Evolutionary conservation across 2,113 vertebrate genomes (phyloP).

Genomic region (Fregata magnificens): DNA sequence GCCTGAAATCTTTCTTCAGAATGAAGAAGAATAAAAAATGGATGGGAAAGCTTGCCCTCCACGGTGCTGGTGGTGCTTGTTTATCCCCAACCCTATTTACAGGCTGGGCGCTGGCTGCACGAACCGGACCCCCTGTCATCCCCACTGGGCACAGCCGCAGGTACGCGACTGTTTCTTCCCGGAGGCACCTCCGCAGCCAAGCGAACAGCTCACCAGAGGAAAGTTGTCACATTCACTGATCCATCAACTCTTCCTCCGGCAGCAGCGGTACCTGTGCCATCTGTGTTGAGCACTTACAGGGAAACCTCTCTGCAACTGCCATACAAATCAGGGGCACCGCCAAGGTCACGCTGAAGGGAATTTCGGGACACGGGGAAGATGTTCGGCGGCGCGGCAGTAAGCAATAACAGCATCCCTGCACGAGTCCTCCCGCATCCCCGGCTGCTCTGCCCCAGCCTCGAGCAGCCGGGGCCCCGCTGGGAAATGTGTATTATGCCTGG

Average conservation of each 20-base stretch:
- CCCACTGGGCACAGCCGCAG: not conserved
- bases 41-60: not conserved
- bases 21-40: rapidly evolving
- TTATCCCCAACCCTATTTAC: not conserved
- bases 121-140: rapidly evolving
- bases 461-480: slow-evolving; percentile 86
- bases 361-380: slow-evolving; percentile 82
- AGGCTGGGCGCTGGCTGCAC: not conserved
- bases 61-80: not conserved
- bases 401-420: slow-evolving; percentile 75
- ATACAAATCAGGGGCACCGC: slow-evolving; percentile 90
- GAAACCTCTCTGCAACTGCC: slow-evolving; percentile 84
- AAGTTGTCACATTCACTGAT: slow-evolving; percentile 77
- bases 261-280: slow-evolving; percentile 82
- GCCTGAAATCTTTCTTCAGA: not conserved
- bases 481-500: slow-evolving; percentile 98
- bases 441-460: slow-evolving; percentile 77
- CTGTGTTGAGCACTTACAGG: slow-evolving; percentile 82
- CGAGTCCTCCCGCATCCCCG: slow-evolving; percentile 75
- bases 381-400: slow-evolving; percentile 73
- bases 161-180: not conserved
- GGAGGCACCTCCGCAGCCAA: not conserved
- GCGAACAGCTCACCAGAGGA: slow-evolving; percentile 49
- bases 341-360: slow-evolving; percentile 81
- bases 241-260: slow-evolving; percentile 67